phyloP scores from a whole-genome alignment of 2,113 vertebrate species.

The Sterrhoptilus dennistouni region DNA sequence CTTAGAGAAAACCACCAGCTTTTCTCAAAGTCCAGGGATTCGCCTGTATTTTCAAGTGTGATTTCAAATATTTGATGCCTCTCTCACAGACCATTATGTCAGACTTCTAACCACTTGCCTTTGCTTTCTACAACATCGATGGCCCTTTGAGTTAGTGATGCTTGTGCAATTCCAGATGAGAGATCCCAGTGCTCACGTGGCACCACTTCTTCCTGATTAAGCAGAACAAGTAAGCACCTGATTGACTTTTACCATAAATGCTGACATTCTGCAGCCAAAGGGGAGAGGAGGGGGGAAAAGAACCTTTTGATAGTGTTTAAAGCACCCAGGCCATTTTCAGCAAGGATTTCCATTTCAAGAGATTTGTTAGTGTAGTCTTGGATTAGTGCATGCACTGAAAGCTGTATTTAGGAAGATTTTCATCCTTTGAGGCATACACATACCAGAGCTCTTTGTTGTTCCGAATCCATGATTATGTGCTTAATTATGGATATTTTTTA shows the following conservation, averaged over 20 bases:
- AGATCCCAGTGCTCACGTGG: constrained; percentile 62
- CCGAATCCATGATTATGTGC: not conserved
- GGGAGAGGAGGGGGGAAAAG: not conserved
- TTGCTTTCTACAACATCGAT: constrained; percentile 49
- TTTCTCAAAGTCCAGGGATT: not conserved
- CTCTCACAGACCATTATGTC: not conserved
- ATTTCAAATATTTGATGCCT: not conserved
- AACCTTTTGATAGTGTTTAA: constrained; percentile 45
- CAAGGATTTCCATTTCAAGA: constrained; percentile 60
- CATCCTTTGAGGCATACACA: constrained; percentile 27
- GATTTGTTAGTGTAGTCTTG: constrained; percentile 35
- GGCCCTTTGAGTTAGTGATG: constrained; percentile 61
- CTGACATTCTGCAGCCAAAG: constrained; percentile 75
- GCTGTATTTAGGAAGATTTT: constrained; percentile 47
- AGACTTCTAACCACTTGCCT: not conserved
- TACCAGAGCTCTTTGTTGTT: constrained; percentile 26
- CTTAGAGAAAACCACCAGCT: not conserved
- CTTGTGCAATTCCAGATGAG: constrained; percentile 61
- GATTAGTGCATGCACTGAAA: constrained; percentile 7
- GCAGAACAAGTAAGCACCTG: constrained; percentile 75
- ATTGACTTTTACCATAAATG: constrained; percentile 78
- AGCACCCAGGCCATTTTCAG: constrained; percentile 37
- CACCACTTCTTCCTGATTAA: constrained; percentile 77
- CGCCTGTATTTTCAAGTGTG: not conserved
- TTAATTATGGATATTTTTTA: constrained; percentile 41